A percentile compares a stretch with the other conserved stretches of the same genome.
Evolutionary conservation across 2,888 invertebrate genomes (phyloP).

Genomic region (Zaprionus lineosus): DNA sequence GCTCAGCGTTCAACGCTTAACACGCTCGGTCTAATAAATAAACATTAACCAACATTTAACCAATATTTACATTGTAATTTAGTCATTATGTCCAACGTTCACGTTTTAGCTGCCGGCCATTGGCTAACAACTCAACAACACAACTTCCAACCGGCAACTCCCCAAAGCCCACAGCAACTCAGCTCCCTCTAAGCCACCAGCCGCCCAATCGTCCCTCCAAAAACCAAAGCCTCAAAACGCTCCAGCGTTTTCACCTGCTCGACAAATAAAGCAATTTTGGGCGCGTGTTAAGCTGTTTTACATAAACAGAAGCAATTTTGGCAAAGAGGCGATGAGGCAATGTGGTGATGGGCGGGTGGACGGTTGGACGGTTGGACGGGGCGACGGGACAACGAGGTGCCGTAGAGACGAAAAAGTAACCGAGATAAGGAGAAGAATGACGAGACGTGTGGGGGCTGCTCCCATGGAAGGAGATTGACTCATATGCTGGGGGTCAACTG

Average conservation of each 20-base stretch:
- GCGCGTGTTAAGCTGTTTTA: slow-evolving; percentile 63
- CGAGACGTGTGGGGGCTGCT: slow-evolving; percentile 1
- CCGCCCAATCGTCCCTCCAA: too few species aligned
- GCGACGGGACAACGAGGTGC: too few species aligned
- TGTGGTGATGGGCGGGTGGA: too few species aligned
- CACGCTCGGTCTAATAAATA: slow-evolving; percentile 39
- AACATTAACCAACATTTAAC: slow-evolving; percentile 48
- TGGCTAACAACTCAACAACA: slow-evolving; percentile 32
- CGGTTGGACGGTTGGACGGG: too few species aligned
- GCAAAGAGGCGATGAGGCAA: neutral
- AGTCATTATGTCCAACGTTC: slow-evolving; percentile 48
- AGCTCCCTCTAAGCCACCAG: too few species aligned
- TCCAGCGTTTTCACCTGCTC: slow-evolving; percentile 45
- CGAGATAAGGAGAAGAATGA: neutral
- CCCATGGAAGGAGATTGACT: slow-evolving; percentile 67
- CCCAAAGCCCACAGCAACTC: too few species aligned
- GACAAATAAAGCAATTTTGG: slow-evolving; percentile 60
- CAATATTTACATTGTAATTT: slow-evolving; percentile 62
- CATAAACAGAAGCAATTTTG: slow-evolving; percentile 44
- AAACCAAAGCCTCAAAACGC: slow-evolving; percentile 16
- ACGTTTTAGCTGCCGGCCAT: slow-evolving; percentile 31
- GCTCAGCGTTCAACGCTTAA: too few species aligned
- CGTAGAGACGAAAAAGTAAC: neutral
- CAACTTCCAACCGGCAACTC: too few species aligned
- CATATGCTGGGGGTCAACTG: slow-evolving; percentile 60